Conservation (phyloP, 2,888 invertebrate genomes). For the Polia nebulosa region DNA sequence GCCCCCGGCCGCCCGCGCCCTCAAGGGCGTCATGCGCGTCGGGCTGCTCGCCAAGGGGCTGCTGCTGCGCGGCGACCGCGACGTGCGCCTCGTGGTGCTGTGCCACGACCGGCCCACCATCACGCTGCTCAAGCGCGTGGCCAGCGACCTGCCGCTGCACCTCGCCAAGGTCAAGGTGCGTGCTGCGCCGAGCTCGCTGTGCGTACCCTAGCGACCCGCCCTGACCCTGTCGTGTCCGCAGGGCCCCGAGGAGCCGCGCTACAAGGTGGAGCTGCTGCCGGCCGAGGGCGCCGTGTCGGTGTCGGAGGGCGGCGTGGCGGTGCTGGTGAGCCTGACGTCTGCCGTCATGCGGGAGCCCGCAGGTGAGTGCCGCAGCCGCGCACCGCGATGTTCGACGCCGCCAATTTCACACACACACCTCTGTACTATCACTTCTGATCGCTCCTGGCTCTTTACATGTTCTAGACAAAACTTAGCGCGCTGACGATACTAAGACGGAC, state of each 20-base stretch:
- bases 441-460: conserved; percentile 57
- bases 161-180: conserved; percentile 91
- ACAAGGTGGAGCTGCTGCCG: conserved; percentile 95
- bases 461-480: conserved; percentile 61
- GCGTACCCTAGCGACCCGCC: too few relatives aligned
- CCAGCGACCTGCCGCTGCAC: conserved; percentile 95
- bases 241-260: conserved; percentile 89
- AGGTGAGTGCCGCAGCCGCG: conserved; percentile 81
- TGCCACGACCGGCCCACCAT: conserved; percentile 98
- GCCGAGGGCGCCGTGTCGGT: conserved; percentile 97
- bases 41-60: conserved; percentile 95
- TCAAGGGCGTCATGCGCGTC: conserved; percentile 99
- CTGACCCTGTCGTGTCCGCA: background rate
- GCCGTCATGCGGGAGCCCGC: conserved; percentile 97
- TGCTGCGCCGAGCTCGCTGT: too few relatives aligned
- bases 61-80: conserved; percentile 96
- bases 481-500: conserved; percentile 62
- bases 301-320: conserved; percentile 94
- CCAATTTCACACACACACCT: conserved; percentile 78
- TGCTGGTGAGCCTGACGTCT: conserved; percentile 97
- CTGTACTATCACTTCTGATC: conserved; percentile 57
- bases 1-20: conserved; percentile 91
- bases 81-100: conserved; percentile 97
- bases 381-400: conserved; percentile 73
- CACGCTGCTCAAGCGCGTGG: conserved; percentile 96